Conservation (phyloP, 2,888 invertebrate species). For the Drosophila melanosoma region DNA sequence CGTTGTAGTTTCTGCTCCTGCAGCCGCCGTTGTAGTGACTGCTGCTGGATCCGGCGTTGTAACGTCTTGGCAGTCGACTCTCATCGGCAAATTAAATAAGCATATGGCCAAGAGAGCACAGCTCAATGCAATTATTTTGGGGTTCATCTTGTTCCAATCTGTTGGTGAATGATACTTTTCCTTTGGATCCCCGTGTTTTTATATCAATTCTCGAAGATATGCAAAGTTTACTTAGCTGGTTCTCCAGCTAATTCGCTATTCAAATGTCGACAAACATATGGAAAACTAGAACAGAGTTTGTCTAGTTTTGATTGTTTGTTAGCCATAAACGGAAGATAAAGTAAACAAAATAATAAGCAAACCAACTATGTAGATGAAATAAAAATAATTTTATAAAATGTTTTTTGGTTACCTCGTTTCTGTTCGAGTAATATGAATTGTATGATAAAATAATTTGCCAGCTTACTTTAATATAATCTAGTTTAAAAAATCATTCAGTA, state of each 20-base stretch:
- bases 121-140: conserved; percentile 2
- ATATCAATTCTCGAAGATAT: conserved; percentile 7
- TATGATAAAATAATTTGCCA: not conserved
- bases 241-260: not conserved
- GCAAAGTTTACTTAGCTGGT: conserved; percentile 6
- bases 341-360: not conserved
- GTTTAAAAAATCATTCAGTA: not conserved
- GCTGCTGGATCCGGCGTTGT: not conserved
- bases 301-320: not conserved
- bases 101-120: conserved; percentile 36
- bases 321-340: not conserved
- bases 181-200: not conserved
- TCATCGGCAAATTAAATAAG: conserved; percentile 20
- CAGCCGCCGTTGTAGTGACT: not conserved
- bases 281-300: not conserved
- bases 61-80: not conserved
- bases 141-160: conserved; percentile 23
- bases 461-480: not conserved
- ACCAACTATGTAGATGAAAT: not conserved
- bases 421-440: not conserved
- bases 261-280: not conserved
- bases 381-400: not conserved
- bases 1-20: conserved; percentile 2
- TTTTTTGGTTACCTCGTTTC: not conserved
- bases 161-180: conserved; percentile 29